Evolutionary conservation across 2,797 vertebrate species (phyloP), one percentile per base, ranked within the genome.

Genomic region (Crax fasciolata): DNA sequence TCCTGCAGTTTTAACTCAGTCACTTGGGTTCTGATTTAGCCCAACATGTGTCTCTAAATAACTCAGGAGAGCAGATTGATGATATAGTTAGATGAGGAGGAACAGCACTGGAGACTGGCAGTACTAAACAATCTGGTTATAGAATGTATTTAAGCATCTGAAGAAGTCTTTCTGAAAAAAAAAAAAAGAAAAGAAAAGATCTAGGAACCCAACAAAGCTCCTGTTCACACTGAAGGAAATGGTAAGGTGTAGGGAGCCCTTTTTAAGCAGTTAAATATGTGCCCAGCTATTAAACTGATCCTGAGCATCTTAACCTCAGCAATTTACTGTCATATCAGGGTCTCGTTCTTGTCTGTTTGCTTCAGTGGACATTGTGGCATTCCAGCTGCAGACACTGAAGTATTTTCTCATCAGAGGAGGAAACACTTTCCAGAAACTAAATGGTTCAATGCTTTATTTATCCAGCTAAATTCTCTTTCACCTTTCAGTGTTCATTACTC

Each of bases 41-140:
- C 67, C 92, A 91, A 96, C 55, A 87, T 94, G 86, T 94, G 76
- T 93, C 90, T 91, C 66, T 52, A 94, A 93, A 95, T 90, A 97
- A 95, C 51, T 93, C 73, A 84, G 54, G 80, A 83, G 66, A 95
- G 44, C 57, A 84, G 74, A 87, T 80, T 93, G 90, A 94, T 94
- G 82, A 74, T 89, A 81, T 84, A 85, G 74, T 91, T 92, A 95
- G 84, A 59, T 78, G 66, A 96, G 79, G 48, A 91, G 91, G 83
- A 94, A 91, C 52, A 93, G 73, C 2, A 0, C 44, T 67, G 63
- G 48, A 95, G 38, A 66, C 87, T 86, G 62, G 46, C 59, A 81
- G 51, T 84, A 73, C 76, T 84, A 86, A 94, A 94, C 83, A 94
- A 90, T 95, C 48, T 84, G 65, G 67, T 81, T 94, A 77, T 93